These are phyloP conservation scores for Aphaenogaster floridana DNA, from an alignment of 1,140 invertebrate genomes.

Conservation along the genomic window DNA sequence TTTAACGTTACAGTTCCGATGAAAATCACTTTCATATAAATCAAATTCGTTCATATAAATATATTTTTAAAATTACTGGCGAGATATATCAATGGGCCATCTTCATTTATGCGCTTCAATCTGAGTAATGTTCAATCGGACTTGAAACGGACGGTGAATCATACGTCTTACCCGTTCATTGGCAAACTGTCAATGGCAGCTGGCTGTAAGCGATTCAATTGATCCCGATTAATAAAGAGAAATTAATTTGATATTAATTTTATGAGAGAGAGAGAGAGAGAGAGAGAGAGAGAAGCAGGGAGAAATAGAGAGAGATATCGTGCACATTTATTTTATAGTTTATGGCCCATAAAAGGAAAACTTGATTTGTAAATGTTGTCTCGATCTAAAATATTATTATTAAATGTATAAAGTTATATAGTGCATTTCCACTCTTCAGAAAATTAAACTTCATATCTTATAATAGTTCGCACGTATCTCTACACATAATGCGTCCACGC, in stretches of 20 bases:
- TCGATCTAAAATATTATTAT: background rate
- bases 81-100: background rate
- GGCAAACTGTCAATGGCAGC: conserved; percentile 57
- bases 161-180: conserved; percentile 49
- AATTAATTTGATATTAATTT: conserved; percentile 37
- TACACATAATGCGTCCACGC: background rate
- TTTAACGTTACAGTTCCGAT: background rate
- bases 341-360: background rate
- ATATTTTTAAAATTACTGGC: background rate
- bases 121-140: conserved; percentile 22
- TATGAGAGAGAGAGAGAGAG: background rate
- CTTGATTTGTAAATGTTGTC: background rate
- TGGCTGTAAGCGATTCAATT: conserved; percentile 17
- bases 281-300: background rate
- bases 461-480: conserved; percentile 1
- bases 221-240: conserved; percentile 32
- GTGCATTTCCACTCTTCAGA: background rate
- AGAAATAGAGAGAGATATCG: background rate
- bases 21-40: background rate
- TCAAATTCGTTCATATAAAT: conserved; percentile 8
- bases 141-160: conserved; percentile 37
- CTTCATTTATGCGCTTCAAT: conserved; percentile 37
- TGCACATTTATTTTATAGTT: background rate
- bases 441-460: conserved; percentile 1
- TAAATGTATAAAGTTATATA: background rate